Evolutionary conservation across 2,888 invertebrate genomes (phyloP).

Genomic region (Lycophotia porphyrea): DNA sequence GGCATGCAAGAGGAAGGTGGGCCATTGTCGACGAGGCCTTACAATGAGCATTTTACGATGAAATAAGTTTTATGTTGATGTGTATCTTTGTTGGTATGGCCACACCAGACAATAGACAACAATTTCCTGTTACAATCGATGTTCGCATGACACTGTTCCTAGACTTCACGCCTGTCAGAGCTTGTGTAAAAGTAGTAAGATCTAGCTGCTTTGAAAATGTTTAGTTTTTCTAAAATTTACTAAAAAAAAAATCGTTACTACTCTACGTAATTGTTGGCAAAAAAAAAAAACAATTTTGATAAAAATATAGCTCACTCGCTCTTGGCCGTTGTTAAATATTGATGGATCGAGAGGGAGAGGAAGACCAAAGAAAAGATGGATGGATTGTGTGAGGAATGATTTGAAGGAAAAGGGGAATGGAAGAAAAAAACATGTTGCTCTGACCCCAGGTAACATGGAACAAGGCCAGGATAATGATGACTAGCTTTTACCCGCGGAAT

Average conservation of each 20-base stretch:
- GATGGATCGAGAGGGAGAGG: no score
- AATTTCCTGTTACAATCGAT: conserved; percentile 32
- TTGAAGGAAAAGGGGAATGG: no score
- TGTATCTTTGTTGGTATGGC: conserved; percentile 18
- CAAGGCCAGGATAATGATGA: no score
- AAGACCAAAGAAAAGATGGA: no score
- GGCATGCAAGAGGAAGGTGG: neutral
- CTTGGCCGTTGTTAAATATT: neutral
- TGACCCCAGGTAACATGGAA: no score
- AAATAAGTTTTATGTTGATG: neutral
- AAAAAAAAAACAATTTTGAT: neutral
- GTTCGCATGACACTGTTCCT: conserved; percentile 49
- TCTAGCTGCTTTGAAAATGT: neutral
- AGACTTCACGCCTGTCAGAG: conserved; percentile 20
- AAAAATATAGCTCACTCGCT: neutral
- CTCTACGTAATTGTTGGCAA: no score
- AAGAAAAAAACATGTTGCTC: no score
- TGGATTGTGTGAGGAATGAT: no score
- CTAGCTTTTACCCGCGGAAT: neutral
- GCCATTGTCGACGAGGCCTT: neutral
- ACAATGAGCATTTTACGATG: neutral
- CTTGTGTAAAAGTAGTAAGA: conserved; percentile 26
- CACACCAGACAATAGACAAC: conserved; percentile 26
- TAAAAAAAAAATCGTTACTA: neutral
- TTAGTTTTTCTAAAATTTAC: neutral